Evolutionary conservation across 2,888 invertebrate species (phyloP), one percentile per base, ranked within the genome.

Genomic region (Caenorhabditis sinica): DNA sequence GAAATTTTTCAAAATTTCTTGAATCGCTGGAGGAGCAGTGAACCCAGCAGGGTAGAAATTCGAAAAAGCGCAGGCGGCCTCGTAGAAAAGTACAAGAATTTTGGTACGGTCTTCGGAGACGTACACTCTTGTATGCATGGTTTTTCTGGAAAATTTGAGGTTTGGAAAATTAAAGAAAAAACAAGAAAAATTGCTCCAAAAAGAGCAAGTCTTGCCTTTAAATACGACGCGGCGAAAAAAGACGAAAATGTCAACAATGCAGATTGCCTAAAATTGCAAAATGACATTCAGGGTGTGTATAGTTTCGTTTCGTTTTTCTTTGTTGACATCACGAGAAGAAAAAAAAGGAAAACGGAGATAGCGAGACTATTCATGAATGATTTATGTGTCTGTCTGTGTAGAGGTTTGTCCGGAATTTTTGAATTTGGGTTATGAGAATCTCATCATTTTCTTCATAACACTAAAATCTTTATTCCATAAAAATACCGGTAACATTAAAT

Each of bases 11-110:
- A 69, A 17, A 56, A 69, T 40, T 30, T 53, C 30, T 8, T 40
- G 51, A 40, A 65, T 43, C 4, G 33, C 9, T 43, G 45, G 53
- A 3, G 45, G 33, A 1, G 56, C 74, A 3, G 15, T 23, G 23
- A 81, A 81, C 9, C 60, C 36, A 15, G 68, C 30, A 2, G 81
- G 74, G 43, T 74, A 49, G 20, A 81, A 74, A 30, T 74, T 81
- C 0, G 74, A 81, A 43, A 81, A 81, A 4, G 63, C 61, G 20
- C 58, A 60, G 0, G 17, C 51, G 1, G 60, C 69, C 15, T 73
- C 74, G n/a, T 74, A 69, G 33, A 81, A 81, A 11, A 81, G 61
- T 1, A 80, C 80, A 8, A 80, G 20, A 11, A 49, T 23, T n/a
- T 80, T 71, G 33, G 66, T 11, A 6, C 43, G 65, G 11, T 58